phyloP scores from a whole-genome alignment of 2,113 vertebrate species.

The Mobula birostris region DNA sequence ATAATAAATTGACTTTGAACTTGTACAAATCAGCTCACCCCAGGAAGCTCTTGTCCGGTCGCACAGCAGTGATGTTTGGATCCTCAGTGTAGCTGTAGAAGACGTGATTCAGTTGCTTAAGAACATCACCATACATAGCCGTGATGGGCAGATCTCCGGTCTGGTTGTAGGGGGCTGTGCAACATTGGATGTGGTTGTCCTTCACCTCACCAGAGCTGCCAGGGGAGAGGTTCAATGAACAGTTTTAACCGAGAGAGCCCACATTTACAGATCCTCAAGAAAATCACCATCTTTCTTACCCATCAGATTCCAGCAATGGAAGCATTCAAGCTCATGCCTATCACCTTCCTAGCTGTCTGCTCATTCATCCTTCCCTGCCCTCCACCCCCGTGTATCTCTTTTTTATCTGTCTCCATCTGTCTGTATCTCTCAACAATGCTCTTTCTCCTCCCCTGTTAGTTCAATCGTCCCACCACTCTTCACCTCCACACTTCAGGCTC shows the following conservation, averaged over 20 bases:
- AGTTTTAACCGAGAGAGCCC: background rate
- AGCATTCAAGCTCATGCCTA: no score
- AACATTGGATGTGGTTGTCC: slow-evolving; percentile 65
- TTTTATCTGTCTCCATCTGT: no score
- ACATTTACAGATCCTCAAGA: background rate
- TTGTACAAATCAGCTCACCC: slow-evolving; percentile 52
- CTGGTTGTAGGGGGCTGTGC: slow-evolving; percentile 66
- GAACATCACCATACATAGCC: slow-evolving; percentile 67
- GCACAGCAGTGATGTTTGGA: slow-evolving; percentile 76
- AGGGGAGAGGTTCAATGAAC: background rate
- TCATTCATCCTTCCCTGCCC: no score
- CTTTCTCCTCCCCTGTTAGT: no score
- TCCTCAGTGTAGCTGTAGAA: slow-evolving; percentile 75
- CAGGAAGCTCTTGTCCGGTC: slow-evolving; percentile 81
- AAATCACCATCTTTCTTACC: no score
- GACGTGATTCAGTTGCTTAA: slow-evolving; percentile 59
- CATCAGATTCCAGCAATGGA: no score
- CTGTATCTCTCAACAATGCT: no score
- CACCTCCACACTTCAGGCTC: no score
- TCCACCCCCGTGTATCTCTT: no score
- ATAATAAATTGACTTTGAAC: no score
- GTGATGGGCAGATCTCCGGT: slow-evolving; percentile 65
- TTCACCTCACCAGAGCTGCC: slow-evolving; percentile 65
- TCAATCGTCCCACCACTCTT: no score
- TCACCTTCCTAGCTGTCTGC: no score